Percentiles rank a stretch among this genome's conserved stretches.
These are phyloP conservation scores for Megatriorchis doriae DNA, from an alignment of 2,113 vertebrate genomes.

Conservation along the genomic window DNA sequence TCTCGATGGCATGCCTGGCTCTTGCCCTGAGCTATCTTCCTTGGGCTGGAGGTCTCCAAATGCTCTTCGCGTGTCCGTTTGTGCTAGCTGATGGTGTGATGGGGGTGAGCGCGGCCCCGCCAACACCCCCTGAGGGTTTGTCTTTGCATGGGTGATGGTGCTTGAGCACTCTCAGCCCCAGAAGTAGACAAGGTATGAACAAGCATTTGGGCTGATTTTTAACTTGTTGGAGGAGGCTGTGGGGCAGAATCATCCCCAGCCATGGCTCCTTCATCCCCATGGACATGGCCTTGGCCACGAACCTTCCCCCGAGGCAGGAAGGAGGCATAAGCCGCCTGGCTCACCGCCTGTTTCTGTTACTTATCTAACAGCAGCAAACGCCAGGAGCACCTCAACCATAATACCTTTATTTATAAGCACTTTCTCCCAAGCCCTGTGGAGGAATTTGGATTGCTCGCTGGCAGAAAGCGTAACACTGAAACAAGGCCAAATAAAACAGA, in stretches of 20 bases:
- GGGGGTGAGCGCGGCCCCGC: not conserved
- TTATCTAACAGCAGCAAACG: not conserved
- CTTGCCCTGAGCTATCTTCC: not conserved
- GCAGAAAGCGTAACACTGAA: not conserved
- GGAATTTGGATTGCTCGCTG: not conserved
- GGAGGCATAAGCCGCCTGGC: not conserved
- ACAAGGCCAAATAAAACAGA: no score
- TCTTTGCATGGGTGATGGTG: fast-evolving
- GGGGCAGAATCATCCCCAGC: not conserved
- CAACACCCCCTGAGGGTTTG: not conserved
- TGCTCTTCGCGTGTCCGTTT: fast-evolving
- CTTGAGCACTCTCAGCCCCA: not conserved
- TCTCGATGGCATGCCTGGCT: fast-evolving
- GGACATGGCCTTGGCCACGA: not conserved
- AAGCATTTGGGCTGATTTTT: not conserved
- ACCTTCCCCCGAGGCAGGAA: not conserved
- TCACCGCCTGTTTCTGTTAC: not conserved
- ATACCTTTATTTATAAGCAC: not conserved
- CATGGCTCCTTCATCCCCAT: fast-evolving
- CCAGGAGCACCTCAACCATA: not conserved
- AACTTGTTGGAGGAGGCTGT: not conserved
- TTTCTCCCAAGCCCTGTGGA: not conserved
- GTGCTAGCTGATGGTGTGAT: fast-evolving
- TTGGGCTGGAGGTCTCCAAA: not conserved
- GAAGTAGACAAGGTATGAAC: fast-evolving